These are phyloP conservation scores for Calosoma granatense DNA, from an alignment of 1,140 invertebrate species.

Conservation along the genomic window DNA sequence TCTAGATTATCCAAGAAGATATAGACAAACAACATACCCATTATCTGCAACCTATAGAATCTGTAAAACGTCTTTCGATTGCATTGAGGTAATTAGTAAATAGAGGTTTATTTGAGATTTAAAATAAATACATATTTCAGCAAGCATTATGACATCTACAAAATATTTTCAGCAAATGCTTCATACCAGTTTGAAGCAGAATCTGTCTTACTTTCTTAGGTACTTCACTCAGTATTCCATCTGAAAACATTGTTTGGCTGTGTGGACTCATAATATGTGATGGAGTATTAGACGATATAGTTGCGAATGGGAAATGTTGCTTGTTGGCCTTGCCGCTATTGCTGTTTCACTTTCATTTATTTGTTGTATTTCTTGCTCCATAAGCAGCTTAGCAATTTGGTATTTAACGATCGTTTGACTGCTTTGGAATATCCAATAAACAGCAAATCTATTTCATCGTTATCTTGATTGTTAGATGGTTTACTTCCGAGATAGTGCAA, in stretches of 20 bases:
- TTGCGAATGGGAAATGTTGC: neutral
- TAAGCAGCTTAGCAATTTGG: neutral
- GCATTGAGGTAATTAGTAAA: neutral
- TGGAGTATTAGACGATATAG: neutral
- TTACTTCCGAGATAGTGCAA: neutral
- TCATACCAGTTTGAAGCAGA: neutral
- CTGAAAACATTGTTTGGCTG: neutral
- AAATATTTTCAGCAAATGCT: neutral
- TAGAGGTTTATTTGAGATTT: neutral
- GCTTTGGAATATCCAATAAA: neutral
- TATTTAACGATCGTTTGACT: neutral
- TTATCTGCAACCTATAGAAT: neutral
- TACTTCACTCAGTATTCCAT: neutral
- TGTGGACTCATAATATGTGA: neutral
- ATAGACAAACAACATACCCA: neutral
- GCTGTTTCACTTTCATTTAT: neutral
- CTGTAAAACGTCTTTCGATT: neutral
- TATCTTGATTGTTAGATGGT: neutral
- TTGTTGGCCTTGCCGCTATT: neutral
- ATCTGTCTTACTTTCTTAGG: neutral
- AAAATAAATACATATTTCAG: neutral
- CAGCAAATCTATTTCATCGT: neutral
- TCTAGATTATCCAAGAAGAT: neutral
- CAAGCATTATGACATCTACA: neutral
- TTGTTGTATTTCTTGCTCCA: neutral